Conservation (phyloP, 64 coral and sea anemone genomes). For the Catalaphyllia jardinei region DNA sequence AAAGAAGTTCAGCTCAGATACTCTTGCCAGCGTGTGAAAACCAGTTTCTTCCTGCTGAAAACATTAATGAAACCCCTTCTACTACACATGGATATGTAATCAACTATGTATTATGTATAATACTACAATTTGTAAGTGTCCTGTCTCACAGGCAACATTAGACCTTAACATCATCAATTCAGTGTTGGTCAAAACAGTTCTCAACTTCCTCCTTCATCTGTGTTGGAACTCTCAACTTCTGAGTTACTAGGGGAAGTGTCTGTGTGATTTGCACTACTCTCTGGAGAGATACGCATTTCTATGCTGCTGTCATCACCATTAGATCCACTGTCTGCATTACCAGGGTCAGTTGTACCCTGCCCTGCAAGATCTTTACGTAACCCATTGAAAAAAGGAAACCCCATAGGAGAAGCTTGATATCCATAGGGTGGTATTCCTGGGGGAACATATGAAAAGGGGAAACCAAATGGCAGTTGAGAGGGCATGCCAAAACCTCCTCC, state of each 20-base stretch:
- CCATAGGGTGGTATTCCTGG: slow-evolving; percentile 11
- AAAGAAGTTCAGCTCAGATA: too few species aligned
- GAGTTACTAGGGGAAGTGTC: slow-evolving; percentile 19
- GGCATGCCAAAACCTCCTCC: slow-evolving; percentile 15
- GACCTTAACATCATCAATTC: neutral
- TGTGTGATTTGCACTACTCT: slow-evolving; percentile 39
- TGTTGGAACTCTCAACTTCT: slow-evolving; percentile 4
- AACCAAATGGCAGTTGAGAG: slow-evolving; percentile 34
- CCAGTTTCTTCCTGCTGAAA: too few species aligned
- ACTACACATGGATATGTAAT: too few species aligned
- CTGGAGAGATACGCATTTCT: slow-evolving; percentile 25
- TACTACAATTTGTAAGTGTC: too few species aligned
- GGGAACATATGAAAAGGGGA: slow-evolving; percentile 29
- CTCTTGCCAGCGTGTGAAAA: too few species aligned
- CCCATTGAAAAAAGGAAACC: slow-evolving; percentile 13
- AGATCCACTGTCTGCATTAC: slow-evolving; percentile 28
- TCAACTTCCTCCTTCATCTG: slow-evolving; percentile 45
- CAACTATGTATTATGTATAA: too few species aligned
- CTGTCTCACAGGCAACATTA: neutral
- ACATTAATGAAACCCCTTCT: too few species aligned
- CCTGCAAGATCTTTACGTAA: slow-evolving; percentile 19
- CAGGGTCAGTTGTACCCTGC: slow-evolving; percentile 9
- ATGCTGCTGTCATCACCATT: slow-evolving; percentile 45
- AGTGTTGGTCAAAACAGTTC: neutral
- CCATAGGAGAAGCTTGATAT: slow-evolving; percentile 27